A percentile compares a stretch with the other conserved stretches of the same genome.
These are phyloP conservation scores for Dendronephthya gigantea DNA, from an alignment of 64 coral and sea anemone genomes.

Conservation along the genomic window DNA sequence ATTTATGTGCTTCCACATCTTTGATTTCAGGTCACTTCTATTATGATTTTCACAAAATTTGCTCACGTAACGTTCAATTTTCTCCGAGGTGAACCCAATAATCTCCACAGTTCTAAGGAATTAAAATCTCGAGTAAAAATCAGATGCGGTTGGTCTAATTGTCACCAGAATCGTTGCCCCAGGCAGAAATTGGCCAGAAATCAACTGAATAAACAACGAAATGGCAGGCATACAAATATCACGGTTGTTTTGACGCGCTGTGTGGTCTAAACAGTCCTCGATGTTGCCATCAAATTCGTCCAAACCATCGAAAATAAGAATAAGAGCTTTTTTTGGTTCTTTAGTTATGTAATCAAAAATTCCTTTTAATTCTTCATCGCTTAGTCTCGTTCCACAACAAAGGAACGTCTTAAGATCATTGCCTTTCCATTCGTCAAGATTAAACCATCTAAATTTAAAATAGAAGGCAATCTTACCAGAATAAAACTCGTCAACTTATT, in stretches of 20 bases:
- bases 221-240: not conserved
- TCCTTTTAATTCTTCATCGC: not conserved
- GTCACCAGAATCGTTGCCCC: not conserved
- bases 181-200: not conserved
- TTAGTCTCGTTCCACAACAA: not conserved
- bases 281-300: not conserved
- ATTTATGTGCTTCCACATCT: not conserved
- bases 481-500: not conserved
- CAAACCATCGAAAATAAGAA: not conserved
- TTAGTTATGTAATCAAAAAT: not conserved
- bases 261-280: not conserved
- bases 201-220: not conserved
- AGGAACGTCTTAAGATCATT: not conserved
- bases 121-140: not conserved
- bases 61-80: not conserved
- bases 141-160: not conserved
- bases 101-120: constrained; percentile 6
- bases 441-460: no score
- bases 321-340: not conserved
- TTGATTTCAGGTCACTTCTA: not conserved
- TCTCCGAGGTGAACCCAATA: not conserved
- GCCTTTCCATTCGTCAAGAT: no score
- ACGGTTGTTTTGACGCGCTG: not conserved
- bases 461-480: not conserved
- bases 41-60: not conserved